phyloP scores from a whole-genome alignment of 2,113 vertebrate species.

The Seriola quinqueradiata region DNA sequence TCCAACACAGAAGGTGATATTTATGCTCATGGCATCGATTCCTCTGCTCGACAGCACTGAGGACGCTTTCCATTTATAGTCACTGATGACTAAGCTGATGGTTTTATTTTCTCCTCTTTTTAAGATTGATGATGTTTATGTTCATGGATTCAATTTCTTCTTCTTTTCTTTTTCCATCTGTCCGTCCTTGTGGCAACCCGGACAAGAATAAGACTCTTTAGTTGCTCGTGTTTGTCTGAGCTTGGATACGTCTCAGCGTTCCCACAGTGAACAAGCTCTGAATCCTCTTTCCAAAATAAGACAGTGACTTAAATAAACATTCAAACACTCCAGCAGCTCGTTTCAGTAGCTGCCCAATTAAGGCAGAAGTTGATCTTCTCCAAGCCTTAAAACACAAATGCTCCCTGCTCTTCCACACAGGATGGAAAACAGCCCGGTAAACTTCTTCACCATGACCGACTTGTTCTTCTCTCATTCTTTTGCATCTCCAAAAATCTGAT shows the following conservation, averaged over 20 bases:
- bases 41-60: background rate
- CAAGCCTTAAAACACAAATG: background rate
- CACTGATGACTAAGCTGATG: background rate
- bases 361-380: background rate
- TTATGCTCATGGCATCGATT: background rate
- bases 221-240: rapidly evolving
- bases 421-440: background rate
- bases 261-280: background rate
- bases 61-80: background rate
- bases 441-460: background rate
- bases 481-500: background rate
- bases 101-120: background rate
- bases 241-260: background rate
- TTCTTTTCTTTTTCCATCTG: background rate
- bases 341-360: background rate
- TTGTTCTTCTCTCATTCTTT: background rate
- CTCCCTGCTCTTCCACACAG: background rate
- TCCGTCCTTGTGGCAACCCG: background rate
- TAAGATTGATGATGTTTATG: background rate
- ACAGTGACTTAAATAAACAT: background rate
- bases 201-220: background rate
- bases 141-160: background rate
- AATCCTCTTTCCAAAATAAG: background rate
- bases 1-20: background rate
- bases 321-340: background rate